A percentile compares a stretch with the other conserved stretches of the same genome.
Evolutionary conservation across 2,113 vertebrate genomes (phyloP).

Genomic region (Istiophorus platypterus): DNA sequence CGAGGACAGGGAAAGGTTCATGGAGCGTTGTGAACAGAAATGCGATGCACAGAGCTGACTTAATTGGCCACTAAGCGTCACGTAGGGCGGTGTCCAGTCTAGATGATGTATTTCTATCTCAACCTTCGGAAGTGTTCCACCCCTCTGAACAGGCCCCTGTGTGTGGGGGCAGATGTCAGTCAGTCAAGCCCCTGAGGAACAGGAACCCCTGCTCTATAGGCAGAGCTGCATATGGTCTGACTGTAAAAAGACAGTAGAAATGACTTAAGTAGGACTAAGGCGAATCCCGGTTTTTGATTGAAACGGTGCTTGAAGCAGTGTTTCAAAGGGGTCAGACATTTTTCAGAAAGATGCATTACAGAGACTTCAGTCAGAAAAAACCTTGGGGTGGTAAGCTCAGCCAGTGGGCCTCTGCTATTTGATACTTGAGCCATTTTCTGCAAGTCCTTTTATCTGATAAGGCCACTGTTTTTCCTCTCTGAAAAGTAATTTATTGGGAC

Average conservation of each 20-base stretch:
- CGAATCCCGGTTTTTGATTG: constrained; percentile 22
- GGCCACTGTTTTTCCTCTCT: background rate
- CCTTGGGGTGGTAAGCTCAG: background rate
- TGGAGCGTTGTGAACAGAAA: constrained; percentile 49
- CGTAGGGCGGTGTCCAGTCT: constrained; percentile 45
- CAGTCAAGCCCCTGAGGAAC: constrained; percentile 26
- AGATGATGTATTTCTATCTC: constrained; percentile 45
- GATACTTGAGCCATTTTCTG: constrained; percentile 25
- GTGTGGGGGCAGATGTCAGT: constrained; percentile 59
- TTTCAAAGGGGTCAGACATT: constrained; percentile 11
- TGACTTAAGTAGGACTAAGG: constrained; percentile 36
- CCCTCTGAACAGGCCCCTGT: constrained; percentile 47
- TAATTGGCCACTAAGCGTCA: constrained; percentile 41
- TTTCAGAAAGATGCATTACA: constrained; percentile 14
- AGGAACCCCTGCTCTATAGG: constrained; percentile 17
- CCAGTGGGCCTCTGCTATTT: background rate
- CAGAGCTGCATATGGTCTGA: constrained; percentile 27
- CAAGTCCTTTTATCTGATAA: background rate
- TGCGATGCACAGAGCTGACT: constrained; percentile 48
- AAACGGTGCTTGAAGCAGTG: constrained; percentile 30
- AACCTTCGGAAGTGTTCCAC: constrained; percentile 20
- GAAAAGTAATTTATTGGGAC: background rate
- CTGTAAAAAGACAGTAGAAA: constrained; percentile 47
- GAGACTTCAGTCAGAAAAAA: constrained; percentile 15
- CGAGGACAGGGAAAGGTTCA: constrained; percentile 34